Conservation (phyloP, 2,113 vertebrate genomes). For the Elanoides forficatus region DNA sequence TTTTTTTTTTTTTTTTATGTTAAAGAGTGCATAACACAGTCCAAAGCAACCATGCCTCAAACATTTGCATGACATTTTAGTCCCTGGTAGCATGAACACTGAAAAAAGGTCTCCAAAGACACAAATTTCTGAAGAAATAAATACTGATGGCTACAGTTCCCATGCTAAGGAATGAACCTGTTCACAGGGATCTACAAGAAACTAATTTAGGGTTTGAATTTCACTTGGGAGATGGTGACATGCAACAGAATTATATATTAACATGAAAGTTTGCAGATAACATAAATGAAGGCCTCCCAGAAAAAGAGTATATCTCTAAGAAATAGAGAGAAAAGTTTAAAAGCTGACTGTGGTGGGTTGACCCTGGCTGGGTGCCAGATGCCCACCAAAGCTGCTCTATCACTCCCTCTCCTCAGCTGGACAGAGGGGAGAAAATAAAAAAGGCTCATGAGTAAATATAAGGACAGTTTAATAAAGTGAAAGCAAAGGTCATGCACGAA, state of each 20-base stretch:
- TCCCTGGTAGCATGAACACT: not conserved
- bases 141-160: not conserved
- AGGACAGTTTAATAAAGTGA: no score
- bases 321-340: not conserved
- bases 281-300: not conserved
- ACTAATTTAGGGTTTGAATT: not conserved
- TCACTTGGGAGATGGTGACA: not conserved
- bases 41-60: not conserved
- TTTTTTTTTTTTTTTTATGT: no score
- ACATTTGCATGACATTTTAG: not conserved
- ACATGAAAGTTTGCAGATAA: not conserved
- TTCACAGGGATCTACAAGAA: not conserved
- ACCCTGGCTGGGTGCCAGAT: no score
- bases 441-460: no score
- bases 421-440: no score
- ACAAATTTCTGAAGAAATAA: not conserved
- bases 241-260: not conserved
- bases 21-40: not conserved
- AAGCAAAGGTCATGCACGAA: no score
- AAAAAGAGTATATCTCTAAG: not conserved
- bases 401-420: no score
- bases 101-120: not conserved
- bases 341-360: not conserved
- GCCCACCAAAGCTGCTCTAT: no score
- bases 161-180: not conserved